These are phyloP conservation scores for Gryllus bimaculatus DNA, from an alignment of 1,140 invertebrate species.

Conservation along the genomic window DNA sequence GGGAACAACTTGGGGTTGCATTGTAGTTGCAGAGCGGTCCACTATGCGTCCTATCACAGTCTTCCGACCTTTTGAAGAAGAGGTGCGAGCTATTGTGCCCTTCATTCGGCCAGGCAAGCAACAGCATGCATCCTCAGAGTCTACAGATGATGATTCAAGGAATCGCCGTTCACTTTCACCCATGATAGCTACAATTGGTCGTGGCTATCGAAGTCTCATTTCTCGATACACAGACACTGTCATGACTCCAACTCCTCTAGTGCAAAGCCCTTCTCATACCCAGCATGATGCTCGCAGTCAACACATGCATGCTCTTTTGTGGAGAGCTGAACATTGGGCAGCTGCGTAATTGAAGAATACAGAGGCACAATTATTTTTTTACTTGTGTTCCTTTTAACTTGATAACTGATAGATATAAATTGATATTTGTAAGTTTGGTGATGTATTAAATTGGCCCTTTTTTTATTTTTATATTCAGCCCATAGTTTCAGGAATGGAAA, in stretches of 20 bases:
- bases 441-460: no score
- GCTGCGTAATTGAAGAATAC: conserved; percentile 11
- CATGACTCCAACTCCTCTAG: conserved; percentile 16
- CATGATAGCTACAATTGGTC: conserved; percentile 66
- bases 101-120: not conserved
- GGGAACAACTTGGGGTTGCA: conserved; percentile 85
- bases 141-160: not conserved
- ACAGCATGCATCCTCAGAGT: not conserved
- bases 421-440: no score
- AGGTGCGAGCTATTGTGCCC: conserved; percentile 44
- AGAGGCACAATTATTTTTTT: not conserved
- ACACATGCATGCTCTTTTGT: conserved; percentile 58
- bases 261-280: conserved; percentile 8
- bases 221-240: conserved; percentile 33
- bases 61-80: conserved; percentile 81
- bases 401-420: no score
- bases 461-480: no score
- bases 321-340: conserved; percentile 41
- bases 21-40: conserved; percentile 73
- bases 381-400: not conserved
- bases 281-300: conserved; percentile 39
- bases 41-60: conserved; percentile 77
- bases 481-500: no score
- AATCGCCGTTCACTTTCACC: conserved; percentile 36
- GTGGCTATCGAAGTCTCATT: conserved; percentile 72